phyloP scores from a whole-genome alignment of 2,113 vertebrate genomes.

The Phylloscopus whistleri region DNA sequence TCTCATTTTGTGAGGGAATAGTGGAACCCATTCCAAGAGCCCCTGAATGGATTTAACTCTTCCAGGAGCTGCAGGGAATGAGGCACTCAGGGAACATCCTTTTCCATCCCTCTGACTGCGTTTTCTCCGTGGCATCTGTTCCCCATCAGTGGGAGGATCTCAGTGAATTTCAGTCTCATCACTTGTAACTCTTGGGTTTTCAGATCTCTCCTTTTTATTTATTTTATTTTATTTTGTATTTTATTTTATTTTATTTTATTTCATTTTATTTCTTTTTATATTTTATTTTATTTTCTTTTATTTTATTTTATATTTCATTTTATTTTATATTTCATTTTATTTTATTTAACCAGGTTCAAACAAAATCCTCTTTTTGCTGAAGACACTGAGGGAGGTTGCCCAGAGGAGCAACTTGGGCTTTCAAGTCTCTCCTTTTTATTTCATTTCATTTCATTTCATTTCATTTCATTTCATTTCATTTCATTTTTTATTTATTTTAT shows the following conservation, averaged over 20 bases:
- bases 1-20: not conserved
- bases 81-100: not conserved
- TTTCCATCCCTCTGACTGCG: not conserved
- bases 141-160: not conserved
- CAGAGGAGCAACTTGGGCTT: too few relatives aligned
- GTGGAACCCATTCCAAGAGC: not conserved
- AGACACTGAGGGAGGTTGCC: not conserved
- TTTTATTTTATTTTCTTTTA: not conserved
- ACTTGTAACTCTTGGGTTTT: not conserved
- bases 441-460: too few relatives aligned
- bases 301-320: not conserved
- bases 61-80: not conserved
- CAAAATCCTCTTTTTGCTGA: not conserved
- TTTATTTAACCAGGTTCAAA: not conserved
- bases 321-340: not conserved
- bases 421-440: too few relatives aligned
- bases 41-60: not conserved
- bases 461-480: too few relatives aligned
- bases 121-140: not conserved
- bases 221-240: not conserved
- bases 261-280: too few relatives aligned
- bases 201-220: not conserved
- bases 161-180: not conserved
- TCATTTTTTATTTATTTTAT: too few relatives aligned
- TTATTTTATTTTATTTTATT: not conserved